phyloP scores from a whole-genome alignment of 2,888 invertebrate genomes.

The Phrixothrix hirtus region DNA sequence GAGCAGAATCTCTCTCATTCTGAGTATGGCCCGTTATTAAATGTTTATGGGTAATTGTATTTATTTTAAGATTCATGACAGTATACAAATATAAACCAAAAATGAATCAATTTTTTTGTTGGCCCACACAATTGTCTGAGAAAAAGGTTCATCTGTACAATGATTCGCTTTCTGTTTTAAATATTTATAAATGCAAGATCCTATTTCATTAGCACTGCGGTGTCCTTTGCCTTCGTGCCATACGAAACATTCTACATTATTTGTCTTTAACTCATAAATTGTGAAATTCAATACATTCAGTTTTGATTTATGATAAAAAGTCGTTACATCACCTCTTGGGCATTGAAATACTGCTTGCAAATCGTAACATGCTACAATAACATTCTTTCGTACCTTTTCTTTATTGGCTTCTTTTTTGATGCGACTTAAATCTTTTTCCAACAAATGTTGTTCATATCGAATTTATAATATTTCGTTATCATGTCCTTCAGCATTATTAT shows the following conservation, averaged over 20 bases:
- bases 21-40: not conserved
- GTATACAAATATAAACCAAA: conserved; percentile 10
- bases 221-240: no score
- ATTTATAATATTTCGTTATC: conserved; percentile 3
- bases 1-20: not conserved
- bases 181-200: no score
- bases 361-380: conserved; percentile 28
- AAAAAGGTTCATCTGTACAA: no score
- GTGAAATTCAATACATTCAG: no score
- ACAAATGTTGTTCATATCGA: conserved; percentile 8
- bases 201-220: no score
- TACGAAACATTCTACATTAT: no score
- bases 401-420: conserved; percentile 27
- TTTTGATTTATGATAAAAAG: conserved; percentile 36
- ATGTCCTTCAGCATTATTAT: conserved; percentile 18
- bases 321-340: conserved; percentile 27
- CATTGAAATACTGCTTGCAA: conserved; percentile 29
- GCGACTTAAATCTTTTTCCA: conserved; percentile 17
- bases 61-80: not conserved
- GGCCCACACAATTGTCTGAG: no score
- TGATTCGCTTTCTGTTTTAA: no score
- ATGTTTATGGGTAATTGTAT: conserved; percentile 1
- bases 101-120: no score
- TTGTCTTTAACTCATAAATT: no score
- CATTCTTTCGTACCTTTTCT: conserved; percentile 1